These are phyloP conservation scores for Tanypteryx hageni DNA, from an alignment of 2,888 invertebrate genomes.

Conservation along the genomic window DNA sequence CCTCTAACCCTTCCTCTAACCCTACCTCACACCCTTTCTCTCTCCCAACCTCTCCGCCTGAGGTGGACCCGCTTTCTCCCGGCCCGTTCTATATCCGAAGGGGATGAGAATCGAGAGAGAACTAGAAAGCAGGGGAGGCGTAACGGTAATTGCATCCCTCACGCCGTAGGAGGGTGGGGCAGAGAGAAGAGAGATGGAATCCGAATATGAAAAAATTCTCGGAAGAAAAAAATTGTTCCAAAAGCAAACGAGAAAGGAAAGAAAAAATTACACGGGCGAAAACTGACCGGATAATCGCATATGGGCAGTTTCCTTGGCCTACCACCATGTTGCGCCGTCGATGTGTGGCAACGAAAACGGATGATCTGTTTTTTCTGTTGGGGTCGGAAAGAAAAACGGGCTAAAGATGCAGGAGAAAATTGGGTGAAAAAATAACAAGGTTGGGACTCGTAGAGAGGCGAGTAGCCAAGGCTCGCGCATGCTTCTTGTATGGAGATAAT, in stretches of 20 bases:
- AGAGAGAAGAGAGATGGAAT: neutral
- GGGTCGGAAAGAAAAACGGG: neutral
- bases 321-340: neutral
- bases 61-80: slow-evolving; percentile 11
- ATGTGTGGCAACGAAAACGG: slow-evolving; percentile 11
- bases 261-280: neutral
- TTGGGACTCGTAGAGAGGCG: neutral
- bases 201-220: neutral
- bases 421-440: neutral
- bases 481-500: neutral
- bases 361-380: neutral
- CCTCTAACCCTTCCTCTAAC: too few relatives aligned
- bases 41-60: neutral
- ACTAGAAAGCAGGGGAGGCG: neutral
- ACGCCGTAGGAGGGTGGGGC: neutral
- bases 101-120: neutral
- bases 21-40: too few relatives aligned
- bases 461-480: neutral
- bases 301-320: neutral
- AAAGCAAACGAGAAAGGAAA: too few relatives aligned
- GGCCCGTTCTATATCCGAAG: slow-evolving; percentile 20
- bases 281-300: neutral
- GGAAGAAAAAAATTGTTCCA: too few relatives aligned
- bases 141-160: slow-evolving; percentile 32
- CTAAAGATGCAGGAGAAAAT: neutral